Conservation (phyloP, 35 echinoderm and acorn worm species). For the Anneissia japonica region DNA sequence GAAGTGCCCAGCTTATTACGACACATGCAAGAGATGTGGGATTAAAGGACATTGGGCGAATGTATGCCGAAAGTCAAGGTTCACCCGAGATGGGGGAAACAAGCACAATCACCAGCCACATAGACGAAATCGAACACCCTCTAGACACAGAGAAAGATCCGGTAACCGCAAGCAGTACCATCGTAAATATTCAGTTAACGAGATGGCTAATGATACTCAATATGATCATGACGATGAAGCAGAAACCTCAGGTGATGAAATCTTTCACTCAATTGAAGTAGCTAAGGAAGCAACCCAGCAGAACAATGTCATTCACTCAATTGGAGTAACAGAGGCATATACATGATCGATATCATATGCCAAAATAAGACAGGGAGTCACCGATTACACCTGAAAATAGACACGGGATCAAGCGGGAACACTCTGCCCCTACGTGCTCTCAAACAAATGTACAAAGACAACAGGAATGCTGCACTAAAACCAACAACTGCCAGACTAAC, state of each 20-base stretch:
- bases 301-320: too few relatives aligned
- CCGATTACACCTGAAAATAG: constrained; percentile 7
- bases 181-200: too few relatives aligned
- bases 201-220: too few relatives aligned
- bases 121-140: too few relatives aligned
- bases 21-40: constrained; percentile 40
- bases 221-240: too few relatives aligned
- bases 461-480: neutral
- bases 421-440: constrained; percentile 12
- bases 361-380: constrained; percentile 2
- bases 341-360: constrained; percentile 34
- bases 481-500: constrained; percentile 12
- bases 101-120: too few relatives aligned
- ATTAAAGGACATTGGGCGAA: constrained; percentile 46
- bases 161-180: too few relatives aligned
- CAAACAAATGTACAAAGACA: constrained; percentile 21
- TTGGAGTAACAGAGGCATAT: constrained; percentile 1
- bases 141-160: too few relatives aligned
- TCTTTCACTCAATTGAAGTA: too few relatives aligned
- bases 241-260: too few relatives aligned
- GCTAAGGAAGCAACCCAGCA: too few relatives aligned
- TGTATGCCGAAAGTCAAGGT: constrained; percentile 34
- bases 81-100: too few relatives aligned
- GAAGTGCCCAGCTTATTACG: constrained; percentile 43
- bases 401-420: constrained; percentile 16